Evolutionary conservation across 2,888 invertebrate species (phyloP).

Genomic region (Acanthosepion esculentum): DNA sequence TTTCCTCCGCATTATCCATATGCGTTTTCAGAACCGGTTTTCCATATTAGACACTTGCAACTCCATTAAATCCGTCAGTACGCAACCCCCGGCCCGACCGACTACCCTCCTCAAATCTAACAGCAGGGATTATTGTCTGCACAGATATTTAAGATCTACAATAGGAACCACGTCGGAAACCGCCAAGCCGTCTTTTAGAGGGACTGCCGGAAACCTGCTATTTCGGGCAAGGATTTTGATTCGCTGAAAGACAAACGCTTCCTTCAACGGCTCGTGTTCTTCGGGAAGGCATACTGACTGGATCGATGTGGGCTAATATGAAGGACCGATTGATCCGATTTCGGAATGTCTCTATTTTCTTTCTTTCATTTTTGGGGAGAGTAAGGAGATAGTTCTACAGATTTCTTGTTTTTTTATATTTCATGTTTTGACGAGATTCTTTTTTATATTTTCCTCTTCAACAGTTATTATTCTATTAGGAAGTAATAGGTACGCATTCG

Average conservation of each 20-base stretch:
- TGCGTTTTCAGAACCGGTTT: neutral
- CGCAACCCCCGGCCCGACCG: neutral
- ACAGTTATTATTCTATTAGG: neutral
- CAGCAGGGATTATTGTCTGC: slow-evolving; percentile 23
- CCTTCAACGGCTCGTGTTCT: neutral
- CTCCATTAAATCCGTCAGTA: neutral
- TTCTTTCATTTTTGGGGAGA: neutral
- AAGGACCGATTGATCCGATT: neutral
- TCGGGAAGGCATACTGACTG: slow-evolving; percentile 18
- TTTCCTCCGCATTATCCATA: slow-evolving; percentile 1
- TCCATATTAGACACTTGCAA: slow-evolving; percentile 23
- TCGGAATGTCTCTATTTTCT: neutral
- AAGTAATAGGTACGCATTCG: neutral
- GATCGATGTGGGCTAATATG: neutral
- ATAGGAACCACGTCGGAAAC: slow-evolving; percentile 33
- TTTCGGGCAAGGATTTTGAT: slow-evolving; percentile 21
- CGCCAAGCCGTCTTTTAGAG: neutral
- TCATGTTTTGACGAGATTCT: neutral
- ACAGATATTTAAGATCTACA: neutral
- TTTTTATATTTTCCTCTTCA: neutral
- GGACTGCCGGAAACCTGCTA: slow-evolving; percentile 6
- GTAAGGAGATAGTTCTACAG: neutral
- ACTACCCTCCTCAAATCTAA: neutral
- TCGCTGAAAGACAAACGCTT: neutral
- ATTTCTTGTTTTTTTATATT: slow-evolving; percentile 6